Conservation (phyloP, 2,797 vertebrate species). For the Myotis vivesi region DNA sequence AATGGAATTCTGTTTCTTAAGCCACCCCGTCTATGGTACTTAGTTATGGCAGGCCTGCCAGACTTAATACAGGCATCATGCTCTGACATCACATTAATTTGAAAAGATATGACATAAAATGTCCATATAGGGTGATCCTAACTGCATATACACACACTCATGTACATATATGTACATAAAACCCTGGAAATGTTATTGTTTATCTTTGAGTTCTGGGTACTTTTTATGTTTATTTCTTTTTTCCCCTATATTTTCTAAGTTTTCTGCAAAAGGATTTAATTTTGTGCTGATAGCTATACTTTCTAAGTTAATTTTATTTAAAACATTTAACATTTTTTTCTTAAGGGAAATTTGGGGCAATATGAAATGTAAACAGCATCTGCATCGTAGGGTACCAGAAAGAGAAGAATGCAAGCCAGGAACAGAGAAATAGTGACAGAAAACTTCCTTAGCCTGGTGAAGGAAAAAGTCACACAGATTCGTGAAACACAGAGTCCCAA, state of each 20-base stretch:
- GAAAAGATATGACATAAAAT: background rate
- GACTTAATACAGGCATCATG: background rate
- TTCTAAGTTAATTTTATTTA: constrained; percentile 1
- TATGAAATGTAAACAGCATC: too few species aligned
- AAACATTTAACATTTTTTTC: background rate
- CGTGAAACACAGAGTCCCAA: too few species aligned
- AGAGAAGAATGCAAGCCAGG: too few species aligned
- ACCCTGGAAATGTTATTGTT: background rate
- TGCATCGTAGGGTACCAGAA: too few species aligned
- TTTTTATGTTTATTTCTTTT: background rate
- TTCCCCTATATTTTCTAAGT: background rate
- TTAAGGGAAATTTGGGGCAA: background rate
- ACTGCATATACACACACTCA: background rate
- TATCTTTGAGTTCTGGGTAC: background rate
- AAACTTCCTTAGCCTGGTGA: too few species aligned
- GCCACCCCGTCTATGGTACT: background rate
- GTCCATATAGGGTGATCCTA: background rate
- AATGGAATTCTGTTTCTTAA: background rate
- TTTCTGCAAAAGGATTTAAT: background rate
- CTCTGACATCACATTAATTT: background rate
- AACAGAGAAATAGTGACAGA: too few species aligned
- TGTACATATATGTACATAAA: background rate
- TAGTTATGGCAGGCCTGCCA: background rate
- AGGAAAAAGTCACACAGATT: too few species aligned
- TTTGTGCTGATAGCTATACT: background rate